Evolutionary conservation across 2,797 vertebrate species (phyloP), one percentile per base, ranked within the genome.

Genomic region (Takifugu ocellatus): DNA sequence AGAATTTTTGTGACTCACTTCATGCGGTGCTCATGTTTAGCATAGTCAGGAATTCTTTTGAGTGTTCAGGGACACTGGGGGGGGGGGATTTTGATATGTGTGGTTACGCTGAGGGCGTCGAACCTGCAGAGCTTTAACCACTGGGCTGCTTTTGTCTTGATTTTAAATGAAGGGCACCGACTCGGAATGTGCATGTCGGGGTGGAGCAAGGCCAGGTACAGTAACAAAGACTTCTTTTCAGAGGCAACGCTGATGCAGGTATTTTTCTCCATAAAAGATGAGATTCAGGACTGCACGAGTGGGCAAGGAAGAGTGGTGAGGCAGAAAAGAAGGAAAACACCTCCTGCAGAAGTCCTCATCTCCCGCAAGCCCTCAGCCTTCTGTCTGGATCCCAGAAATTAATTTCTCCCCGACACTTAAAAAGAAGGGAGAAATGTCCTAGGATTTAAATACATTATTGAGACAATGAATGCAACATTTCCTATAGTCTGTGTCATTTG

Each of bases 131-230:
- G 45, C 49, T 73, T 63, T 25, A 54, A 53, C 56, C 57, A 70
- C 75, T 78, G 63, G 72, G 31, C 52, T 47, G 25, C 66, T 24
- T 55, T 66, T 29, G 64, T 66, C 74, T 86, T 86, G 68, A 69
- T 83, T 82, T 87, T 54, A 86, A 88, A 86, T 84, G 42, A 24
- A 25, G 72, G 21, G 42, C 56, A 36, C 51, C 65, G 70, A 48
- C 64, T 63, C 58, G 56, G 54, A 63, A 51, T 1, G 31, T 68
- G 65, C 55, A 48, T 67, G 70, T 71, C 75, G 67, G 70, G 25
- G 51, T 45, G 70, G 65, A 42, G 44, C 49, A 59, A 72, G 75
- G 79, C 72, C 78, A 75, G 65, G 61, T 63, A 65, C 66, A 76
- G 83, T 73, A 77, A 25, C 7, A 21, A 48, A 65, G 72, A 51